These are phyloP conservation scores for Mycalesis mineus DNA, from an alignment of 2,888 invertebrate species.

Conservation along the genomic window DNA sequence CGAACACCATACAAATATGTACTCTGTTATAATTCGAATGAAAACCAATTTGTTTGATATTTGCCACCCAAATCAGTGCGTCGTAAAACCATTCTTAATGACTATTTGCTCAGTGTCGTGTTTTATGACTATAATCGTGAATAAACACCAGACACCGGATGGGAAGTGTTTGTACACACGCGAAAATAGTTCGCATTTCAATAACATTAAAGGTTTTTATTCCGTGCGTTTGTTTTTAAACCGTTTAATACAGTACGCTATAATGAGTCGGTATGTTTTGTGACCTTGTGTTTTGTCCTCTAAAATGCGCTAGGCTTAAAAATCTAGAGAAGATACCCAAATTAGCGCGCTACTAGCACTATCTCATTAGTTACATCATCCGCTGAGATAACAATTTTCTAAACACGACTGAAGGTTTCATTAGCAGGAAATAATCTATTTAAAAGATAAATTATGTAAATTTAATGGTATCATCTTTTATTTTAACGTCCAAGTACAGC, in stretches of 20 bases:
- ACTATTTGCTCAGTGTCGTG: slow-evolving; percentile 15
- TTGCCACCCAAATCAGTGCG: slow-evolving; percentile 12
- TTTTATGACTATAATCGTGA: slow-evolving; percentile 19
- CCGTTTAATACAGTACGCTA: slow-evolving; percentile 3
- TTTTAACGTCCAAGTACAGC: too few relatives aligned
- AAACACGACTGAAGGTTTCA: too few relatives aligned
- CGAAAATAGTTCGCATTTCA: slow-evolving; percentile 5
- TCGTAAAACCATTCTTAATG: slow-evolving; percentile 16
- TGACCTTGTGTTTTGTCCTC: slow-evolving; percentile 11
- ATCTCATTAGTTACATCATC: background rate
- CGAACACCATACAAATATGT: too few relatives aligned
- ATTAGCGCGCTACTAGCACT: background rate
- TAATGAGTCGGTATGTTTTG: slow-evolving; percentile 4
- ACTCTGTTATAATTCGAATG: background rate
- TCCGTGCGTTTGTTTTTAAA: background rate
- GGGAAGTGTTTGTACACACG: background rate
- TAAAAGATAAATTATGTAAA: too few relatives aligned
- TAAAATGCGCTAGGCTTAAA: background rate
- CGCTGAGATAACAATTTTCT: background rate
- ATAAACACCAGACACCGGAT: slow-evolving; percentile 16
- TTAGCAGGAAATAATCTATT: too few relatives aligned
- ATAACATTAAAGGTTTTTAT: background rate
- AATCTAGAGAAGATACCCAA: background rate
- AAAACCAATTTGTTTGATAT: background rate
- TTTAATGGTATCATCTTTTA: too few relatives aligned